Evolutionary conservation across 1,140 invertebrate species (phyloP).

Genomic region (Samia ricini): DNA sequence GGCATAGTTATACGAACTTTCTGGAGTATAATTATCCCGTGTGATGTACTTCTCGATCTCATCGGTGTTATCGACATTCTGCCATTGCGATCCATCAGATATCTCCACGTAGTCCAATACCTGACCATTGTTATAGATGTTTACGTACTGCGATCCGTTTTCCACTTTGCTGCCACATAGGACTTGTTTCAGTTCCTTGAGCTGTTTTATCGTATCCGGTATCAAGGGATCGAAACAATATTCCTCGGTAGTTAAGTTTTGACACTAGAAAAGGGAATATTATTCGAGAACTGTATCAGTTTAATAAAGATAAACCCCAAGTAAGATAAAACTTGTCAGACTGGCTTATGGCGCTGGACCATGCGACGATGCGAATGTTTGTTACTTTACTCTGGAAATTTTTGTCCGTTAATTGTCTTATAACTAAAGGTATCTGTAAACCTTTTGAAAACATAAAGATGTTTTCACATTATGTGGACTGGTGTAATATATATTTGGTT

Average conservation of each 20-base stretch:
- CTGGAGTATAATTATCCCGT: neutral
- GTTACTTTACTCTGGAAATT: no score
- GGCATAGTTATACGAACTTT: neutral
- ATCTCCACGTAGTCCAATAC: conserved; percentile 19
- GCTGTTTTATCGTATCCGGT: conserved; percentile 29
- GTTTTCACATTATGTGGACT: no score
- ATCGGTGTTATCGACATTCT: conserved; percentile 37
- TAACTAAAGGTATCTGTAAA: no score
- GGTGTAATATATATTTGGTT: no score
- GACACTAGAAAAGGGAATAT: conserved; percentile 30
- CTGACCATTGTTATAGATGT: neutral
- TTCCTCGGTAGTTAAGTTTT: conserved; percentile 33
- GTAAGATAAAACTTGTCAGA: no score
- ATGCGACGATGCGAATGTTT: no score
- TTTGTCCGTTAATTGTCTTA: no score
- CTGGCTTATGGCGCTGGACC: no score
- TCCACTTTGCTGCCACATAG: conserved; percentile 36
- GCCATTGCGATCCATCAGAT: conserved; percentile 35
- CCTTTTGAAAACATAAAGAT: no score
- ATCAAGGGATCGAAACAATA: conserved; percentile 34
- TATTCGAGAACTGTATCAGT: neutral
- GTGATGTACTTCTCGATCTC: conserved; percentile 33
- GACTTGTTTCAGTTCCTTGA: conserved; percentile 33
- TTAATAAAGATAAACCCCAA: no score
- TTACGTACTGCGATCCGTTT: conserved; percentile 32